These are phyloP conservation scores for Rhodophaea formosa DNA, from an alignment of 2,888 invertebrate species.

Conservation along the genomic window DNA sequence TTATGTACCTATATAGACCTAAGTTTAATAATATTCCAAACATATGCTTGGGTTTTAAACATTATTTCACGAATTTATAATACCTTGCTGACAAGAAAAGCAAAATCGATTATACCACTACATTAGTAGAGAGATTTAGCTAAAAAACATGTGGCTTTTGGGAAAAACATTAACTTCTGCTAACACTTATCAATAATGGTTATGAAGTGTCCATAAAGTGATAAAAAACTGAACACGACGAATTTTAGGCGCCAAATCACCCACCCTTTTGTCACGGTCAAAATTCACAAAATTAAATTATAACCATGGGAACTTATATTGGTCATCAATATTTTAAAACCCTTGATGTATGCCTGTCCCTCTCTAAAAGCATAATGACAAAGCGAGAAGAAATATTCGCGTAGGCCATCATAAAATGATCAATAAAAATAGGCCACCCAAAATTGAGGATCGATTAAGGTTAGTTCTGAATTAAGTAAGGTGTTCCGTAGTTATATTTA, in stretches of 20 bases:
- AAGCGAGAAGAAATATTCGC: slow-evolving; percentile 24
- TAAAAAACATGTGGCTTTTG: no score
- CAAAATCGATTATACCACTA: no score
- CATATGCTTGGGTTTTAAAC: no score
- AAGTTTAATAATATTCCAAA: no score
- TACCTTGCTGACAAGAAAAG: no score
- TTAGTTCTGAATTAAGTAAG: background rate
- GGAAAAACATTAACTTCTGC: background rate
- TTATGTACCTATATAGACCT: no score
- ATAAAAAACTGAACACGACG: slow-evolving; percentile 43
- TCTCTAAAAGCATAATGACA: slow-evolving; percentile 8
- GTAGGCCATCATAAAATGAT: slow-evolving; percentile 5
- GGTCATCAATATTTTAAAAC: slow-evolving; percentile 9
- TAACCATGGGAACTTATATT: slow-evolving; percentile 35
- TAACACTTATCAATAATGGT: background rate
- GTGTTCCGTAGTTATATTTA: slow-evolving; percentile 16
- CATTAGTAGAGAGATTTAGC: no score
- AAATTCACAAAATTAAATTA: slow-evolving; percentile 60
- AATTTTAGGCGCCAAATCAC: slow-evolving; percentile 62
- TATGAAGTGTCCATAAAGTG: slow-evolving; percentile 28
- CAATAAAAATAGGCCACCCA: slow-evolving; percentile 40
- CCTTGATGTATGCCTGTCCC: slow-evolving; percentile 24
- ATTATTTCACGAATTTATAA: no score
- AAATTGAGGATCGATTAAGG: slow-evolving; percentile 8
- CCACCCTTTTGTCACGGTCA: slow-evolving; percentile 64